These are phyloP conservation scores for Choloepus didactylus DNA, from an alignment of 2,797 vertebrate genomes.

Conservation along the genomic window DNA sequence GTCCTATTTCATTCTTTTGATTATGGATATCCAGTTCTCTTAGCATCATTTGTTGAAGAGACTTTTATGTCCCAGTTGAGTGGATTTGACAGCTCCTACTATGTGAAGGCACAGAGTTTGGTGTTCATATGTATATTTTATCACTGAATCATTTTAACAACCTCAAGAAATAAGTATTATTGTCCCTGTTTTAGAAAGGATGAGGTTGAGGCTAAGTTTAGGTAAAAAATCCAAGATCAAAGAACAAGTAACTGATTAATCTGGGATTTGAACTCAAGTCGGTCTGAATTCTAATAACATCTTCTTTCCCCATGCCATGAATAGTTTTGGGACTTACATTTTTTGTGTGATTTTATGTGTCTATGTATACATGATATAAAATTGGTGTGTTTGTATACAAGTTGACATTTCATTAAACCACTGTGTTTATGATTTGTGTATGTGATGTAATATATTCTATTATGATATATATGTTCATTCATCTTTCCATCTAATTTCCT, in stretches of 20 bases:
- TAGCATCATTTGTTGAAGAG: no score
- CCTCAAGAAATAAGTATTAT: neutral
- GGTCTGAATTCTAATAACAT: neutral
- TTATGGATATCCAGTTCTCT: no score
- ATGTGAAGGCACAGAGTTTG: neutral
- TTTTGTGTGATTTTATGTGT: neutral
- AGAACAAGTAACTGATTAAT: neutral
- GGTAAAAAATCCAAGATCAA: neutral
- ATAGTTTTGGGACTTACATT: neutral
- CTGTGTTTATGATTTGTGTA: neutral
- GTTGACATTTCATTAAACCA: slow-evolving; percentile 20
- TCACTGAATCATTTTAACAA: neutral
- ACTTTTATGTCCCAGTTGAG: no score
- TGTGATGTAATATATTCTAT: neutral
- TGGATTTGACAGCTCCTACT: neutral
- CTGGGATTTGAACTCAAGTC: neutral
- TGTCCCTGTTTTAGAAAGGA: neutral
- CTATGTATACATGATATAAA: neutral
- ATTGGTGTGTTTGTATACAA: neutral
- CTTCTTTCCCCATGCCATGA: neutral
- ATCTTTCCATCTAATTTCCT: neutral
- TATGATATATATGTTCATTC: no score
- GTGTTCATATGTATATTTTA: neutral
- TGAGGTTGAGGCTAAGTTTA: neutral
- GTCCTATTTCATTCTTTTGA: no score